A percentile compares a stretch with the other conserved stretches of the same genome.
phyloP scores from a whole-genome alignment of 2,888 invertebrate species.

The Drosophila nr. perissopoda region DNA sequence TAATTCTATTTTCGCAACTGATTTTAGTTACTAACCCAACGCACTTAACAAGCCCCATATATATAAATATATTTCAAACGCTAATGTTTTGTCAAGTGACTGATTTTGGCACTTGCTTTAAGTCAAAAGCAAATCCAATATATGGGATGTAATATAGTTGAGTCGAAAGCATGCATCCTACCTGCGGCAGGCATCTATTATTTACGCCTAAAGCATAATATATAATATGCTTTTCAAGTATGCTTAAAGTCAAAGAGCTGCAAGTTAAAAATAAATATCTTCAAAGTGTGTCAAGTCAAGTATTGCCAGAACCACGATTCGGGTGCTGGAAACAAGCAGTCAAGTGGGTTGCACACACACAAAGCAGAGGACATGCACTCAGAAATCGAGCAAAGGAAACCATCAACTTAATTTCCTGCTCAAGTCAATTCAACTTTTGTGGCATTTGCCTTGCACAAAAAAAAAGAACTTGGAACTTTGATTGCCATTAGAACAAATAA shows the following conservation, averaged over 20 bases:
- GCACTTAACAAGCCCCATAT: not conserved
- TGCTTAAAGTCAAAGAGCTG: constrained; percentile 35
- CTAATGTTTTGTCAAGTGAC: not conserved
- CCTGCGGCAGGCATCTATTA: constrained; percentile 32
- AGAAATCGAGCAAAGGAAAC: constrained; percentile 42
- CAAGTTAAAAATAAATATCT: constrained; percentile 53
- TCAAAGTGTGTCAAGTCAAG: constrained; percentile 36
- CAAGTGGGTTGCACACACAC: constrained; percentile 32
- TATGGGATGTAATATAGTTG: not conserved
- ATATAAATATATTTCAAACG: not conserved
- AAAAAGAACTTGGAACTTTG: constrained; percentile 61
- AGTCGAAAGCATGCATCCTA: constrained; percentile 6
- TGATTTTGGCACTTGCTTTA: not conserved
- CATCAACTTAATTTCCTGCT: constrained; percentile 79
- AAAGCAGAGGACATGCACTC: constrained; percentile 39
- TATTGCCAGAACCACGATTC: constrained; percentile 8
- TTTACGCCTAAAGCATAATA: constrained; percentile 41
- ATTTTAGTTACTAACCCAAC: not conserved
- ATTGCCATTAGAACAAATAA: constrained; percentile 73
- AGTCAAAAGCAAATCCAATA: not conserved
- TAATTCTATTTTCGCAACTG: not conserved
- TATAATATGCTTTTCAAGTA: constrained; percentile 64
- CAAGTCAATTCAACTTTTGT: constrained; percentile 77
- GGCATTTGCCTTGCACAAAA: constrained; percentile 68
- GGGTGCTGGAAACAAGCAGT: constrained; percentile 38